Base-by-base conservation (phyloP, 2,113 vertebrate genomes). In the Sylvilagus bachmani region DNA sequence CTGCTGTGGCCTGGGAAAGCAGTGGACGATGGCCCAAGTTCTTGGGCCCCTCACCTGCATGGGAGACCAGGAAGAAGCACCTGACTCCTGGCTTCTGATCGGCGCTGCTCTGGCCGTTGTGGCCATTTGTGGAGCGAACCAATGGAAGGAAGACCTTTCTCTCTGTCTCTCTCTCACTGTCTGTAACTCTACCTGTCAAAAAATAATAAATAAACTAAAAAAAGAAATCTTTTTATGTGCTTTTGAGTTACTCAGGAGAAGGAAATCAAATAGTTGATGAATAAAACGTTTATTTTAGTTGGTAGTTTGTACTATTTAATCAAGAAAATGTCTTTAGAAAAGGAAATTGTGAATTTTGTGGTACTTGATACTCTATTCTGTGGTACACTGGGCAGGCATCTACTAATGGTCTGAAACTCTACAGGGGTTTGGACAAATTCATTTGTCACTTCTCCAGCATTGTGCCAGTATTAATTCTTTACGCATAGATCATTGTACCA, bases 231-330 rank as follows among this genome's bases (percentile, higher is more conserved):
- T 71, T 61, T 53, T 49, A 12, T 36, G 80, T 66, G 70, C 24
- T 33, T 95, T 92, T 58, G 77, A 89, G 55, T 69, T 62, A 79
- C 29, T 74, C 75, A 73, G 61, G 90, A 95, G 64, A 94, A 71
- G 31, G 71, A 86, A 38, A 33, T 44, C 38, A 73, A 71, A 38
- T 16, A 69, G 38, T 38, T 91, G 66, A 27, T 70, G 27, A 70
- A 79, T 44, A 71, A 78, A 96, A 61, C 58, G 3, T 25, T 96
- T 36, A 80, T 70, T 93, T 88, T 31, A 87, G 51, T 78, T 80
- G 67, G 81, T 84, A 25, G 13, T 58, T 36, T 38, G 16, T 86
- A 36, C 33, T 74, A 2, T 29, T 79, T 71, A 70, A 70, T 66
- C 82, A 53, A 91, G 13, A 83, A 82, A 90, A 51, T 78, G 77